Conservation (phyloP, 64 coral and sea anemone species). For the Anthopleura sola region DNA sequence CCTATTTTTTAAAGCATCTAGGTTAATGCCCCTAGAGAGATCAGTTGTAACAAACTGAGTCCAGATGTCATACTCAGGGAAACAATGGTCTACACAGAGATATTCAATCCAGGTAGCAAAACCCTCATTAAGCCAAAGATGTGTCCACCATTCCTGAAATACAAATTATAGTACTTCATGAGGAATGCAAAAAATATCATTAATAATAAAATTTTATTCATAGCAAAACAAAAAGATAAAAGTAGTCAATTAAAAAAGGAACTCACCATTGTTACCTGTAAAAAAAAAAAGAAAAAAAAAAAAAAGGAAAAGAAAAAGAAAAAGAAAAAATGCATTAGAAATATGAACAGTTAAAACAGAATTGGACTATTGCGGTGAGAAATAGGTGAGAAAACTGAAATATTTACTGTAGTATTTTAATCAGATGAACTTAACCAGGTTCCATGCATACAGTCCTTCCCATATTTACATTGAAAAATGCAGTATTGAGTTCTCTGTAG, state of each 20-base stretch:
- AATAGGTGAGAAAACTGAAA: no score
- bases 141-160: slow-evolving; percentile 91
- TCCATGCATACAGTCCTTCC: no score
- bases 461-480: no score
- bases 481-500: no score
- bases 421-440: no score
- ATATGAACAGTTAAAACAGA: neutral
- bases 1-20: slow-evolving; percentile 95
- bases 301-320: neutral
- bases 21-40: slow-evolving; percentile 67
- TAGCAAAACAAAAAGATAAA: no score
- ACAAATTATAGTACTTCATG: neutral
- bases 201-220: no score
- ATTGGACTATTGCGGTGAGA: no score
- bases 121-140: slow-evolving; percentile 95
- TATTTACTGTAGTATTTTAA: no score
- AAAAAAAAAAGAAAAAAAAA: slow-evolving; percentile 18
- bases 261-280: slow-evolving; percentile 88
- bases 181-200: neutral
- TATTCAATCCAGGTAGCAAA: slow-evolving; percentile 99
- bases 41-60: slow-evolving; percentile 99
- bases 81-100: slow-evolving; percentile 86
- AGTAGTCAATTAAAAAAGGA: neutral
- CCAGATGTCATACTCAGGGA: slow-evolving; percentile 97
- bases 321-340: neutral